Conservation (phyloP, 2,113 vertebrate genomes). For the Scomber scombrus region DNA sequence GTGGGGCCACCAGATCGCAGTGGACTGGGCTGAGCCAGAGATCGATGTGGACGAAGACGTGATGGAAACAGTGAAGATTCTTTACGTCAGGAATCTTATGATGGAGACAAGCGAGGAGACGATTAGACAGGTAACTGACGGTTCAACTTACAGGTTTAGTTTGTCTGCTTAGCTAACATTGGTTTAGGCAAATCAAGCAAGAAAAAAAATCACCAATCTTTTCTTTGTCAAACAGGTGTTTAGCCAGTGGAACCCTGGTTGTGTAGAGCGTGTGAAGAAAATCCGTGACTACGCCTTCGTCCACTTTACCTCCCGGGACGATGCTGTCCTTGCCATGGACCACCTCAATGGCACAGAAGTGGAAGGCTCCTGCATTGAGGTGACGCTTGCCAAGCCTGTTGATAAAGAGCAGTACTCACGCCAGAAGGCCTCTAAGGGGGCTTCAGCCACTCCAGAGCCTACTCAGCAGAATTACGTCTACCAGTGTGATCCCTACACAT, state of each 20-base stretch:
- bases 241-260: constrained; percentile 95
- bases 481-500: constrained; percentile 95
- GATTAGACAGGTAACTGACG: constrained; percentile 87
- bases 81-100: constrained; percentile 99
- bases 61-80: constrained; percentile 99
- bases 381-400: constrained; percentile 97
- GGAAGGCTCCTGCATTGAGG: constrained; percentile 96
- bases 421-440: constrained; percentile 96
- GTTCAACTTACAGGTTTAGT: constrained; percentile 1
- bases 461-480: constrained; percentile 93
- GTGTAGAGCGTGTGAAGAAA: constrained; percentile 98
- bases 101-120: constrained; percentile 97
- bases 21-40: constrained; percentile 99
- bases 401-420: constrained; percentile 99
- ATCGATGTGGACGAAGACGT: constrained; percentile 98
- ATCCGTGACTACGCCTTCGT: constrained; percentile 98
- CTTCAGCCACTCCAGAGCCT: constrained; percentile 79
- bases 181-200: background rate
- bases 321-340: constrained; percentile 96
- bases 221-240: constrained; percentile 84
- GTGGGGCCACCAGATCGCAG: constrained; percentile 99
- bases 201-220: background rate
- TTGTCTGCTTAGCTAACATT: background rate
- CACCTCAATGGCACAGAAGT: constrained; percentile 95
- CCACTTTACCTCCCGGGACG: constrained; percentile 95